These are phyloP conservation scores for Cryptoprocta ferox DNA, from an alignment of 2,797 vertebrate species.

Conservation along the genomic window DNA sequence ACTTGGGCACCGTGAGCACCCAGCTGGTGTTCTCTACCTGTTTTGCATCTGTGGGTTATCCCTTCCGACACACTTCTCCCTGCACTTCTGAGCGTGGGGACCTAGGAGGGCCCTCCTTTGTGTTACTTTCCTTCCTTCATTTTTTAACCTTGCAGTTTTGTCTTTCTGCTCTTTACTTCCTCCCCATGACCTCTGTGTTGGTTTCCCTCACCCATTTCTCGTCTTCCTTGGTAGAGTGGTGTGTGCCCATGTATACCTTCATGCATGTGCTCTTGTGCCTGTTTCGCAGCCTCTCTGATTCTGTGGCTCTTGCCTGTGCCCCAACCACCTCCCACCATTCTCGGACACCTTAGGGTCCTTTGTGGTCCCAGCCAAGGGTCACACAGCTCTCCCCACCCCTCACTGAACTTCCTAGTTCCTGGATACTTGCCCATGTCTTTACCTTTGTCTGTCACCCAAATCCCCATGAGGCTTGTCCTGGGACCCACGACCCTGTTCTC, in stretches of 20 bases:
- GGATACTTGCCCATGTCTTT: not conserved
- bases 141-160: not conserved
- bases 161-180: not conserved
- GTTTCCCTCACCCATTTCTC: fast-evolving
- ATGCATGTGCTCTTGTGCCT: fast-evolving
- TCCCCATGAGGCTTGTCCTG: not conserved
- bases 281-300: not conserved
- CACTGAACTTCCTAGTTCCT: not conserved
- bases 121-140: not conserved
- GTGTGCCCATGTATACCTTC: fast-evolving
- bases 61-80: too few species aligned
- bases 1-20: fast-evolving
- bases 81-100: not conserved
- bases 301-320: fast-evolving
- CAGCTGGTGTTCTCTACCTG: fast-evolving
- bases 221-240: fast-evolving
- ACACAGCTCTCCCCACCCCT: not conserved
- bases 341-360: not conserved
- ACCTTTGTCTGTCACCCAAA: not conserved
- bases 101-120: too few species aligned
- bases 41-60: not conserved
- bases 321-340: not conserved
- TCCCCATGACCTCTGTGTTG: not conserved
- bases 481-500: not conserved
- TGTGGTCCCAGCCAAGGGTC: not conserved